Evolutionary conservation across 2,888 invertebrate genomes (phyloP).

Genomic region (Geophilus truncorum): DNA sequence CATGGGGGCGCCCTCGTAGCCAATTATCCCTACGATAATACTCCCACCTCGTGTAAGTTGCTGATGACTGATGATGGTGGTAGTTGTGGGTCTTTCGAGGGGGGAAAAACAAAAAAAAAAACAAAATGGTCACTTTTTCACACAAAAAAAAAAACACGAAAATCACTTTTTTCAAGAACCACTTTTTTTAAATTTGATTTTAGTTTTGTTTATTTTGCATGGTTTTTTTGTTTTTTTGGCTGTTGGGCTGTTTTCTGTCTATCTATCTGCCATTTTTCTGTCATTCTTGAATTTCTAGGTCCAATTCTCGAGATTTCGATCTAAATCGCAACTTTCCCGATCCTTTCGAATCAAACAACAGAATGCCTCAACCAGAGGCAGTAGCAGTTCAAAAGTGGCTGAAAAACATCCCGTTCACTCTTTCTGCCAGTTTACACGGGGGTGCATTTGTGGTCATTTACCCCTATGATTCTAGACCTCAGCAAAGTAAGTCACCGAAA

Average conservation of each 20-base stretch:
- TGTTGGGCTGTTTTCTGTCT: not conserved
- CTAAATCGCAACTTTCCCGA: slow-evolving; percentile 95
- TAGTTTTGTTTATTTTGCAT: not conserved
- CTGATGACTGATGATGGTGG: not conserved
- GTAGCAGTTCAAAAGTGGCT: slow-evolving; percentile 92
- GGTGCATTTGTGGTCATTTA: slow-evolving; percentile 96
- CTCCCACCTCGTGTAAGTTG: slow-evolving; percentile 87
- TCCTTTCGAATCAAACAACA: slow-evolving; percentile 82
- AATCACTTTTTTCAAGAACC: no score
- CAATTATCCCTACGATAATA: slow-evolving; percentile 57
- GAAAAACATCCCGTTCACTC: slow-evolving; percentile 82
- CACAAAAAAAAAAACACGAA: no score
- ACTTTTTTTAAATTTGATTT: no score
- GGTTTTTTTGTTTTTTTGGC: not conserved
- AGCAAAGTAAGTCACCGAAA: slow-evolving; percentile 68
- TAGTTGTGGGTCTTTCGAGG: not conserved
- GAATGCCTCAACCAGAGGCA: slow-evolving; percentile 82
- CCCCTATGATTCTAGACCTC: slow-evolving; percentile 93
- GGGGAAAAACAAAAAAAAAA: not conserved
- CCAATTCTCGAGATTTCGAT: slow-evolving; percentile 83
- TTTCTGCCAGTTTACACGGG: slow-evolving; percentile 90
- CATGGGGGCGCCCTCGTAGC: slow-evolving; percentile 54
- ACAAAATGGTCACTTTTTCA: no score
- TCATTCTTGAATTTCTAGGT: slow-evolving; percentile 52
- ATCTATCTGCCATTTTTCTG: no score